Base-by-base conservation (phyloP, 2,888 invertebrate genomes). In the Nematopogon swammerdamellus region DNA sequence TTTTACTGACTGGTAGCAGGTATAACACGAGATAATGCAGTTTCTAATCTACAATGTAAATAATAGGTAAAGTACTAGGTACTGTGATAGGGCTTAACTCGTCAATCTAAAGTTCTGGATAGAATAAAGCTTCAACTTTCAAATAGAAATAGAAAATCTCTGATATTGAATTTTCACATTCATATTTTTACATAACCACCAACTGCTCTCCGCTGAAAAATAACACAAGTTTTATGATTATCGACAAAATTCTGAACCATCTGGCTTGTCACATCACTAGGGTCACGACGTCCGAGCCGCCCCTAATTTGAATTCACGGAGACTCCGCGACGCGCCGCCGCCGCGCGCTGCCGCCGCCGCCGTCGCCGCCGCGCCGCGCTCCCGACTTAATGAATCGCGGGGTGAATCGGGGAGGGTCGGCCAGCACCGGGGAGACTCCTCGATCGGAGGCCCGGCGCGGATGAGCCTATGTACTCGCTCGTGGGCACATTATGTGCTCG, bases 261-360 rank as follows among this genome's bases (percentile, higher is more conserved):
- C 36, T 14, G 6, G 8, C 36, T 4, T 14, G 36, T 6, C 8
- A 3, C 72, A 69, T 58, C 69, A 57, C 77, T 72, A 71, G 54
- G 54, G 60, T 14, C 60, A 77, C 72, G 72, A 73, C 75, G 75
- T 74, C 76, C 77, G 71, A 76, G 73, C 76, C 63, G 72, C 70
- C 72, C 75, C 76, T 77, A 77, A 76, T 79, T 76, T 76, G 79
- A 75, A 77, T 80, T 80, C 75, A 77, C 77, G 73, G 76, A 77
- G 76, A 74, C 79, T 75, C 74, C 76, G 79, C 74, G 77, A 73
- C 76, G 70, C 74, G 73, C 73, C 75, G 71, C 73, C 76, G 75
- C 72, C 74, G 72, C 67, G 70, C 73, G 73, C 74, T 76, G 4
- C 5, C 25, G 5, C 76, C 77, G 75, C 36, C 74, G 77, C 73